These are phyloP conservation scores for Sorex maritimensis DNA, from an alignment of 2,797 vertebrate species.

Conservation along the genomic window DNA sequence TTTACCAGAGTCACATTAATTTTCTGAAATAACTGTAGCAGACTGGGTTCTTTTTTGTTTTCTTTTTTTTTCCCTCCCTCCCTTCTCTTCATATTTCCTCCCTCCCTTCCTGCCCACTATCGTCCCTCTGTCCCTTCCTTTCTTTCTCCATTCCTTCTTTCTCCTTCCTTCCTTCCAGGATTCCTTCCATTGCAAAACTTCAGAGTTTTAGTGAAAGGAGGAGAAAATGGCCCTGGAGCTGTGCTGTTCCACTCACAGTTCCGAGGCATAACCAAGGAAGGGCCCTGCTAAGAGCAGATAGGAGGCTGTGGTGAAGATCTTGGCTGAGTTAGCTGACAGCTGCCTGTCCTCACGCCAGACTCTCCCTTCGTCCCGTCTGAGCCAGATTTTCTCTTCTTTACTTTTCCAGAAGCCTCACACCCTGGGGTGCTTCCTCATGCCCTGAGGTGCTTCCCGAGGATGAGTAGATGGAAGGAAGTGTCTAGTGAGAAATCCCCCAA, in stretches of 20 bases:
- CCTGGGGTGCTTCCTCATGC: no score
- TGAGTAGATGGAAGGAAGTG: neutral
- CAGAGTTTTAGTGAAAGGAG: constrained; percentile 13
- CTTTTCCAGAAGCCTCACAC: neutral
- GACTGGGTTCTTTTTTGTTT: neutral
- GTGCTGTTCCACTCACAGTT: neutral
- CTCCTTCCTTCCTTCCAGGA: no score
- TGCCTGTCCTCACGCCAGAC: neutral
- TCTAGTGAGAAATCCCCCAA: neutral
- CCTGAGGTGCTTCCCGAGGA: neutral
- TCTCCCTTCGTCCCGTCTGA: neutral
- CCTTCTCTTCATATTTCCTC: no score
- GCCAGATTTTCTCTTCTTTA: neutral
- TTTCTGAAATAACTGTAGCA: neutral
- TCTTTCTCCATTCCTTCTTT: no score
- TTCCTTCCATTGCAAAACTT: constrained; percentile 10
- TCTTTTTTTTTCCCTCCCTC: neutral
- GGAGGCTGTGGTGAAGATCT: no score
- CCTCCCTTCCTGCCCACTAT: no score
- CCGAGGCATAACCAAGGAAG: neutral
- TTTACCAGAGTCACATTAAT: neutral
- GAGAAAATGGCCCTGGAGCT: neutral
- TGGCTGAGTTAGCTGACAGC: neutral
- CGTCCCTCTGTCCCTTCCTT: no score
- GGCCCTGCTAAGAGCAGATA: no score